phyloP scores from a whole-genome alignment of 2,797 vertebrate genomes.

The Acomys russatus region DNA sequence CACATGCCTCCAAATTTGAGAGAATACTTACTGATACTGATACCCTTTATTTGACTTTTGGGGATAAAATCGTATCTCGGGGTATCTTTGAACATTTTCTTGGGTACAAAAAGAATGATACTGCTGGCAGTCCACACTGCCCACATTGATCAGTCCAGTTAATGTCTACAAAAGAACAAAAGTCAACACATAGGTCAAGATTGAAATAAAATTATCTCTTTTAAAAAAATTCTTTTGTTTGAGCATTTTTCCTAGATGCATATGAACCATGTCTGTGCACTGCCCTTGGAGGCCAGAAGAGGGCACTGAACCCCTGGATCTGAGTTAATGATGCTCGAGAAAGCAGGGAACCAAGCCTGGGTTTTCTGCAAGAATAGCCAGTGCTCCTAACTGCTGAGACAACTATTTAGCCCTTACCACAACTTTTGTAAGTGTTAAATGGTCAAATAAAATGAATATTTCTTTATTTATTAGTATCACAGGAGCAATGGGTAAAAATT shows the following conservation, averaged over 20 bases:
- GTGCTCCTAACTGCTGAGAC: background rate
- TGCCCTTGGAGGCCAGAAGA: background rate
- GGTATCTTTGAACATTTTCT: conserved; percentile 94
- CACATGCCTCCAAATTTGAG: conserved; percentile 57
- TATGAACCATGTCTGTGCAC: background rate
- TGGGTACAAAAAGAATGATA: conserved; percentile 94
- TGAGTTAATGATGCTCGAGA: background rate
- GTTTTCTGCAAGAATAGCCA: background rate
- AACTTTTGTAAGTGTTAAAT: conserved; percentile 29
- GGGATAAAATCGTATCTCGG: conserved; percentile 95
- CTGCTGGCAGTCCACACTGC: conserved; percentile 96
- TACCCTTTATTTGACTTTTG: conserved; percentile 87
- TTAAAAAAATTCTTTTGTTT: background rate
- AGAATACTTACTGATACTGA: conserved; percentile 90
- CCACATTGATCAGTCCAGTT: conserved; percentile 93
- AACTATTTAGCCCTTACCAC: background rate
- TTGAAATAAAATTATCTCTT: conserved; percentile 35
- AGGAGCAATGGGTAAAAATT: conserved; percentile 34
- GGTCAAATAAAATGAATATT: background rate
- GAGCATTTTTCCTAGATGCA: background rate
- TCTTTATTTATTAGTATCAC: background rate
- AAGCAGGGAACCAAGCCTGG: background rate
- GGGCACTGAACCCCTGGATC: background rate
- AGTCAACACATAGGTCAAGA: conserved; percentile 6
- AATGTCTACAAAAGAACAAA: conserved; percentile 89